Evolutionary conservation across 2,113 vertebrate genomes (phyloP).

Genomic region (Hylia prasina): DNA sequence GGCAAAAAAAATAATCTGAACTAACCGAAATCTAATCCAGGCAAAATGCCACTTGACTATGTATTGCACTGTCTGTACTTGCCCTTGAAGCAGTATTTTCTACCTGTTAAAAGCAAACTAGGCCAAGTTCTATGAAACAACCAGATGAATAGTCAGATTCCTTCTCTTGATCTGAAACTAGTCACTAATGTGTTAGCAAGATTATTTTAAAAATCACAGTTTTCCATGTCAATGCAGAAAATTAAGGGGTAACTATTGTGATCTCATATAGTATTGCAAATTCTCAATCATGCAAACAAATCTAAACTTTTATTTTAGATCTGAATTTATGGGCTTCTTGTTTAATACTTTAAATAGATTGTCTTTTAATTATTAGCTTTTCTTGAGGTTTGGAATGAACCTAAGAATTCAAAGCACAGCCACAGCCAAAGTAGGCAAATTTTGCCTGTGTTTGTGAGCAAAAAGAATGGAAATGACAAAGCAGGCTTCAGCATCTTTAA

Average conservation of each 20-base stretch:
- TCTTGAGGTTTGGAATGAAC: background rate
- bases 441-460: background rate
- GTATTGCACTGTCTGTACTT: background rate
- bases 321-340: background rate
- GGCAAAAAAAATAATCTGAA: background rate
- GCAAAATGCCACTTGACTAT: background rate
- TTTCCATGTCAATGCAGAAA: background rate
- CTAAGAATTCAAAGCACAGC: background rate
- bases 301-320: background rate
- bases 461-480: background rate
- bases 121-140: background rate
- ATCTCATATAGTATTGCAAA: background rate
- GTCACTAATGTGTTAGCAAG: background rate
- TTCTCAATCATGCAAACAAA: background rate
- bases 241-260: background rate
- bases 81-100: background rate
- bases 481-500: background rate
- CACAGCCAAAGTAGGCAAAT: background rate
- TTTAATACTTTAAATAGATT: background rate
- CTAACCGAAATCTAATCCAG: background rate
- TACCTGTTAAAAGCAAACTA: background rate
- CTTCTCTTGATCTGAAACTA: background rate
- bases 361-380: background rate
- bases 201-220: background rate
- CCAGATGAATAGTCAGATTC: background rate